These are phyloP conservation scores for Pterocles burchelli DNA, from an alignment of 2,113 vertebrate species.

Conservation along the genomic window DNA sequence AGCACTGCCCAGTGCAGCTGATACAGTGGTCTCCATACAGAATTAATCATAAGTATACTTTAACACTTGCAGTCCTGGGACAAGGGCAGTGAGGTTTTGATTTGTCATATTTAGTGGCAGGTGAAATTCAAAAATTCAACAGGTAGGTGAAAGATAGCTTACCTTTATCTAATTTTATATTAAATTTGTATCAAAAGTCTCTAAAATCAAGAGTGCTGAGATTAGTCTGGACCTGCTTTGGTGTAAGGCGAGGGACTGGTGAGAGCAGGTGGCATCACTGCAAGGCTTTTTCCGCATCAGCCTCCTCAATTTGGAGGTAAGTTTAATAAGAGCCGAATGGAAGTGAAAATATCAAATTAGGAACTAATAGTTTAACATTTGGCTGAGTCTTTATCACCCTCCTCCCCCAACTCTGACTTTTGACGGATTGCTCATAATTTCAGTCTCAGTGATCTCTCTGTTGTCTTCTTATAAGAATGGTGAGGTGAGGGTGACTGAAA, in stretches of 20 bases:
- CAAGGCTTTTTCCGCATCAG: neutral
- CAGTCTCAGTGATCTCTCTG: constrained; percentile 49
- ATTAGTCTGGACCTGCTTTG: neutral
- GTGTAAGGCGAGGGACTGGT: fast-evolving
- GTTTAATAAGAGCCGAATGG: neutral
- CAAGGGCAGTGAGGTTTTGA: neutral
- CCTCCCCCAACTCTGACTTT: constrained; percentile 60
- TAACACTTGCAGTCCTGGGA: neutral
- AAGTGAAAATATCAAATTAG: constrained; percentile 41
- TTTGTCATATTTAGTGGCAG: neutral
- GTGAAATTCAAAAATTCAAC: neutral
- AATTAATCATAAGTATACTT: neutral
- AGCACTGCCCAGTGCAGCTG: neutral
- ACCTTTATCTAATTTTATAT: neutral
- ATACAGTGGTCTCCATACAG: neutral
- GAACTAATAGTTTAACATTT: constrained; percentile 47
- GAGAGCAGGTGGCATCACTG: neutral
- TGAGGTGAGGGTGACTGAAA: constrained; percentile 66
- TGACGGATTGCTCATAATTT: constrained; percentile 67
- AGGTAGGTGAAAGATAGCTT: neutral
- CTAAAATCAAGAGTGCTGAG: neutral
- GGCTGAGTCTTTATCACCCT: constrained; percentile 68
- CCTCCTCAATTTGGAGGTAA: neutral
- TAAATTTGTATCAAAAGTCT: neutral
- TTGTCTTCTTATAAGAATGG: constrained; percentile 55